Evolutionary conservation across 2,888 invertebrate genomes (phyloP).

Genomic region (Ctena decussata): DNA sequence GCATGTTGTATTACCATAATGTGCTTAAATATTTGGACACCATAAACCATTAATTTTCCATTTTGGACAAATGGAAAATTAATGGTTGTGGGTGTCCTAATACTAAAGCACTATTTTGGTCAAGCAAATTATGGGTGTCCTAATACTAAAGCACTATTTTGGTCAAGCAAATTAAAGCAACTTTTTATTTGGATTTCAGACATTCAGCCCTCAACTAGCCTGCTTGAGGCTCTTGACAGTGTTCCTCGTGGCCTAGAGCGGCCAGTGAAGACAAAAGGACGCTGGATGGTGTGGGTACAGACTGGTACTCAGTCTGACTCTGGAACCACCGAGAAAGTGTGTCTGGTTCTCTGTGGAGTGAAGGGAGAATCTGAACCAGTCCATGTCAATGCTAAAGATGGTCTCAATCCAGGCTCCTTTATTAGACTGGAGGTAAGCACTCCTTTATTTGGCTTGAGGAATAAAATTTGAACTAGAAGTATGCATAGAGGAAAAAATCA

Average conservation of each 20-base stretch:
- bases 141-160: no score
- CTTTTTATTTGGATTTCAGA: conserved; percentile 18
- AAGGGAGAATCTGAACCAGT: conserved; percentile 78
- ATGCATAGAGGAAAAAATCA: no score
- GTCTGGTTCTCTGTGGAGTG: conserved; percentile 81
- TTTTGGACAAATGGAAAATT: no score
- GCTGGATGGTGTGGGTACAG: conserved; percentile 71
- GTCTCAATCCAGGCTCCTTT: conserved; percentile 73
- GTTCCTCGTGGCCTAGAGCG: conserved; percentile 58
- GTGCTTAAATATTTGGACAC: no score
- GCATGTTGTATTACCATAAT: no score
- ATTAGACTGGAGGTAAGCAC: conserved; percentile 74
- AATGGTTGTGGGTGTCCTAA: no score
- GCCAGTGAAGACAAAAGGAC: conserved; percentile 63
- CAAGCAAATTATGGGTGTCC: no score
- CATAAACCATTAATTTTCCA: no score
- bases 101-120: no score
- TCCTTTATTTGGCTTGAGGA: no score
- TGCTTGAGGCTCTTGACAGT: conserved; percentile 54
- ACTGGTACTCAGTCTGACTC: conserved; percentile 74
- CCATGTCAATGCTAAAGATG: conserved; percentile 73
- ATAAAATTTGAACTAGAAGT: no score
- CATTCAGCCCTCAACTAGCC: conserved; percentile 49
- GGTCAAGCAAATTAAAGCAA: no score
- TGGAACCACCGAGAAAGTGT: conserved; percentile 75